Evolutionary conservation across 2,797 vertebrate species (phyloP), one percentile per base, ranked within the genome.

Genomic region (Typhlichthys subterraneus): DNA sequence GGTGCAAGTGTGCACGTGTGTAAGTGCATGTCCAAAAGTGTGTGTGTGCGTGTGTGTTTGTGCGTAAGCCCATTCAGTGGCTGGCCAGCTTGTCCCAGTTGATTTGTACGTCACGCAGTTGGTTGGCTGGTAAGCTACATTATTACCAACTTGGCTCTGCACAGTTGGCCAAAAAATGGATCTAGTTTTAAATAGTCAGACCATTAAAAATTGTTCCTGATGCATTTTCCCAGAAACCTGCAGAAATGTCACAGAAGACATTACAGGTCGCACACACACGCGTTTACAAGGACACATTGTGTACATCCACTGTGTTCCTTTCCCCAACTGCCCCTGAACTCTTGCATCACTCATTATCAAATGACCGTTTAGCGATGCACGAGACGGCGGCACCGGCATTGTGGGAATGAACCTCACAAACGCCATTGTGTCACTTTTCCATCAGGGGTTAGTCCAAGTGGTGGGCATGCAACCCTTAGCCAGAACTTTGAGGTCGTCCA

Each of bases 401-500:
- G 55, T 48, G 46, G 67, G 66, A 82, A 69, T 63, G 62, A 70
- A 80, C 77, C 75, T 85, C 73, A 70, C 74, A 80, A 75, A 83
- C 76, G 42, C 69, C 61, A 65, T 60, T 63, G 67, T 74, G 77
- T 79, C 76, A 80, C 80, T 85, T 89, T 83, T 84, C 87, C 86
- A 83, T 74, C 62, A 55, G 52, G 66, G 67, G 58, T 83, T 75
- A 77, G 77, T 86, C 75, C 81, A 77, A 19, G 31, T 69, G 49
- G 42, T n/a, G 72, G 76, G 55, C 38, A 53, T 46, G 10, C 48
- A 48, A 85, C 77, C 81, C 79, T 70, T 57, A 77, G 82, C 73
- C 80, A 70, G 79, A 87, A 87, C 75, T 84, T 53, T 83, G 83
- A 86, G 82, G 77, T 84, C 75, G 61, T 57, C 38, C 6, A 29